Evolutionary conservation across 2,113 vertebrate genomes (phyloP).

Genomic region (Lethenteron camtschaticum): DNA sequence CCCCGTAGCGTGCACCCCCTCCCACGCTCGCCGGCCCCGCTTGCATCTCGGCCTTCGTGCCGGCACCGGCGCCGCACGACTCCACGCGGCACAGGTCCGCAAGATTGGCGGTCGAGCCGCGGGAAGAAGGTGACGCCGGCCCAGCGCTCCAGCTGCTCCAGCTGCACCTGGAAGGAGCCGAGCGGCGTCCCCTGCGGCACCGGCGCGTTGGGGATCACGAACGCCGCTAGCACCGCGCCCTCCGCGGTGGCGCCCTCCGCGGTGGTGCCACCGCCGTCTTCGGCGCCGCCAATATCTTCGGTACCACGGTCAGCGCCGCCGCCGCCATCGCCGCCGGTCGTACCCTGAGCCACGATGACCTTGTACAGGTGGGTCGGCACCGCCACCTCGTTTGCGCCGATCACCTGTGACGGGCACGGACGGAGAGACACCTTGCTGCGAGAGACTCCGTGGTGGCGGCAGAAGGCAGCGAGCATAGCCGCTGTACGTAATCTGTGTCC

Average conservation of each 20-base stretch:
- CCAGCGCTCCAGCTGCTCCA: constrained; percentile 36
- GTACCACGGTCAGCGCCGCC: too few relatives aligned
- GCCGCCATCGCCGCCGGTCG: constrained; percentile 5
- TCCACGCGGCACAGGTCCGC: background rate
- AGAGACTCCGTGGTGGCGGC: too few relatives aligned
- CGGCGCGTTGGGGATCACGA: constrained; percentile 41
- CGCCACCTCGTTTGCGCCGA: constrained; percentile 38
- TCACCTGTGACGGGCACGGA: constrained; percentile 24
- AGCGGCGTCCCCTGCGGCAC: constrained; percentile 35
- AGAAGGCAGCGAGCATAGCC: too few relatives aligned
- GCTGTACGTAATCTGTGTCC: too few relatives aligned
- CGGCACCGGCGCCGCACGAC: background rate
- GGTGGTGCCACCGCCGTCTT: too few relatives aligned
- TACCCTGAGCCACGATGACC: constrained; percentile 34
- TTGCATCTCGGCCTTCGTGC: too few relatives aligned
- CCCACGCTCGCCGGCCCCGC: too few relatives aligned
- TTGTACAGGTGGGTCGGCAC: constrained; percentile 58
- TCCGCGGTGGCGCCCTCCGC: constrained; percentile 10
- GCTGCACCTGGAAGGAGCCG: constrained; percentile 36
- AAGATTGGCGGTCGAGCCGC: constrained; percentile 16
- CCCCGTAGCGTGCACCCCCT: too few relatives aligned
- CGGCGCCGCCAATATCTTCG: too few relatives aligned
- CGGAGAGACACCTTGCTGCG: too few relatives aligned
- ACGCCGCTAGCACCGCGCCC: constrained; percentile 32
- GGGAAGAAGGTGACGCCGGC: constrained; percentile 46